Conservation (phyloP, 1,140 invertebrate genomes). For the Yoshiicerus persimilis region DNA sequence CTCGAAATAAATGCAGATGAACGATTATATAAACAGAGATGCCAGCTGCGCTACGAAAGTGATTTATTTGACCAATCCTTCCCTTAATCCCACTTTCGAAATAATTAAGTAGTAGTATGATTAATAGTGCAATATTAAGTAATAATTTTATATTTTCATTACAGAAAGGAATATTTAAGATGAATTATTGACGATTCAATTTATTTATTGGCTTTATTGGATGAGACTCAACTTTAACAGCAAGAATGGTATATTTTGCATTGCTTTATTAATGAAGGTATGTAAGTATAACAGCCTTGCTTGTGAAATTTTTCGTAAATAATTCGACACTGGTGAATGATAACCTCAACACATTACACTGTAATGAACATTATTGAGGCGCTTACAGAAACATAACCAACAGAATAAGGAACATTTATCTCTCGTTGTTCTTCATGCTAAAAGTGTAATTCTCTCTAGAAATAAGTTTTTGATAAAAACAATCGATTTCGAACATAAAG, state of each 20-base stretch:
- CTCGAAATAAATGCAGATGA: too few species aligned
- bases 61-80: too few species aligned
- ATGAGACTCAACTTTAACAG: not conserved
- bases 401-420: not conserved
- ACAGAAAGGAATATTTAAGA: not conserved
- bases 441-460: not conserved
- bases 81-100: too few species aligned
- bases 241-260: not conserved
- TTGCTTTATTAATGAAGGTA: not conserved
- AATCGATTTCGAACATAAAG: too few species aligned
- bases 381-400: not conserved
- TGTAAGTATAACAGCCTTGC: not conserved
- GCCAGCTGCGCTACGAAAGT: too few species aligned
- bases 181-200: not conserved
- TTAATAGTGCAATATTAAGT: too few species aligned
- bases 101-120: too few species aligned
- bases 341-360: not conserved
- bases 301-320: not conserved
- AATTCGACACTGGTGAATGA: not conserved
- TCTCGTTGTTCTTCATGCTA: not conserved
- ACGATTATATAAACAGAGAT: too few species aligned
- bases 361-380: not conserved
- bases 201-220: not conserved
- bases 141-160: not conserved
- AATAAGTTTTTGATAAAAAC: not conserved